A percentile compares a stretch with the other conserved stretches of the same genome.
Evolutionary conservation across 2,797 vertebrate genomes (phyloP).

Genomic region (Sebastes diploproa): DNA sequence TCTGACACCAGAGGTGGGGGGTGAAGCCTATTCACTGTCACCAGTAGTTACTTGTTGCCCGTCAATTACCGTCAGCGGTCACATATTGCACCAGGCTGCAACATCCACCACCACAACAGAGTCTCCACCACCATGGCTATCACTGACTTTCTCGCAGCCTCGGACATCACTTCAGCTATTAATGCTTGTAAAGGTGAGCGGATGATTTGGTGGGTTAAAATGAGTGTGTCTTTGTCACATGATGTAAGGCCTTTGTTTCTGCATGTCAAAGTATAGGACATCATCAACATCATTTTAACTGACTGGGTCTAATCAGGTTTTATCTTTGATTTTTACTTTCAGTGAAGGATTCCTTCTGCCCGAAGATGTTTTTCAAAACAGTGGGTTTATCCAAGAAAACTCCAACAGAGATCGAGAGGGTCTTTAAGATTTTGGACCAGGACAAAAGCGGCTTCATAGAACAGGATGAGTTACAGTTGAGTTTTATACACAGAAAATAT

Average conservation of each 20-base stretch:
- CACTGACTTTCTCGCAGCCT: conserved; percentile 85
- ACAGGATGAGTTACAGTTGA: conserved; percentile 86
- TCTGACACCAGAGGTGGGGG: conserved; percentile 60
- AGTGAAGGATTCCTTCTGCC: conserved; percentile 85
- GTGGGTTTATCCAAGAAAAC: conserved; percentile 84
- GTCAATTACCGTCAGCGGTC: conserved; percentile 8
- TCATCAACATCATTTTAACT: not conserved
- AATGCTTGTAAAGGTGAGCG: conserved; percentile 90
- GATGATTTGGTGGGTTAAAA: not conserved
- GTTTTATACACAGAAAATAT: conserved; percentile 33
- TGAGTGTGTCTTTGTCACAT: not conserved
- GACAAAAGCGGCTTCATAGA: conserved; percentile 86
- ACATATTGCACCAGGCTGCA: conserved; percentile 22
- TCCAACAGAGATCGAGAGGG: conserved; percentile 76
- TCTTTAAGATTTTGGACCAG: conserved; percentile 86
- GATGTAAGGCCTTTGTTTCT: not conserved
- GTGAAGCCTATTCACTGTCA: conserved; percentile 34
- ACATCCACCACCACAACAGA: conserved; percentile 51
- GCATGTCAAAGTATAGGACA: not conserved
- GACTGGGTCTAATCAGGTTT: not conserved
- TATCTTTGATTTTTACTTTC: conserved; percentile 44
- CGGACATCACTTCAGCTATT: conserved; percentile 88
- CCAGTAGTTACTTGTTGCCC: conserved; percentile 31
- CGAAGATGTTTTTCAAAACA: conserved; percentile 82
- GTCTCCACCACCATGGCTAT: conserved; percentile 84